Base-by-base conservation (phyloP, 1,140 invertebrate species). In the Panagrolaimus sp. region DNA sequence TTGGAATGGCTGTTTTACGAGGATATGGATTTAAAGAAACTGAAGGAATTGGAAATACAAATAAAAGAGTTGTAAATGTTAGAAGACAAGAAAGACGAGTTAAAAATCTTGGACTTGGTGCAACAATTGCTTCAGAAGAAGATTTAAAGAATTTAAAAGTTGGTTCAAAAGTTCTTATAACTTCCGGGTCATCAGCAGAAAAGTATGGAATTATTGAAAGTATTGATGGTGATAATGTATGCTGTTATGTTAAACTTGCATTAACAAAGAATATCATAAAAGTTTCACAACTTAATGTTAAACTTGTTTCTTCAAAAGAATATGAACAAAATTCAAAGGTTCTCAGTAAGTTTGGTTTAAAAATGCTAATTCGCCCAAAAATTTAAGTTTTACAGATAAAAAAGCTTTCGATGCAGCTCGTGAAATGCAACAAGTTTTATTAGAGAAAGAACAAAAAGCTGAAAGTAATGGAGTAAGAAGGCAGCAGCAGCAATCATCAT, bases 41-140 rank as follows among this genome's bases (percentile, higher is more conserved):
- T 48, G 73, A 69, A 43, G 72, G 75, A 15, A 75, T 74, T 44
- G 73, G 73, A 17, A 72, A 58, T 26, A 70, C 73, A 43, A 74
- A 74, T 28, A 63, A 68, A 14, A 55, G 32, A 8, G 73, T 46
- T 1, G 73, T 74, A 8, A 48, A 67, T 15, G 72, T 76, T 4
- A 45, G 9, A 8, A 21, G 43, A 24, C 70, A 5, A 7, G 52
- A 26, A 21, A 43, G 52, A 46, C 15, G 70, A 38, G 66, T 58
- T 8, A 71, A 71, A 43, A 58, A 65, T 38, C 47, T 71, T n/a
- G 70, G 70, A 10, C 66, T 71, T 68, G 69, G 73, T n/a, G 58
- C 73, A 9, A 64, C 28, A 17, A 17, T 38, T 8, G 17, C 28
- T 4, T 38, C 32, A 38, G 32, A 38, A 38, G 32, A 38, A 38